Evolutionary conservation across 2,113 vertebrate species (phyloP), one percentile per base, ranked within the genome.

Genomic region (Heptranchias perlo): DNA sequence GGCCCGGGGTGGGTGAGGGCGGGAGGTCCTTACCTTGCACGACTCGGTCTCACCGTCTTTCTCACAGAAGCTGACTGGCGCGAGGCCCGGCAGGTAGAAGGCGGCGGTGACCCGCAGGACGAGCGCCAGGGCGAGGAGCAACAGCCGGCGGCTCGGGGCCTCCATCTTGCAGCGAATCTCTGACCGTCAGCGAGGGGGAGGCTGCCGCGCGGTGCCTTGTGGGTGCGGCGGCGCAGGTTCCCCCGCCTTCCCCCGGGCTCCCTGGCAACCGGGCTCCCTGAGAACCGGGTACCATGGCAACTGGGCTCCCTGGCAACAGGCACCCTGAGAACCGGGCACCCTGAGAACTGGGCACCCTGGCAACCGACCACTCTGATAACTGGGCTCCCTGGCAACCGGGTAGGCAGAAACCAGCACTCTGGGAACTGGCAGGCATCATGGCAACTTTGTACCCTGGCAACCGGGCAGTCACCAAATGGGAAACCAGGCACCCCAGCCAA

Each of bases 41-140:
- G 64, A 28, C 49, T 65, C 65, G n/a, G 54, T 69, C 84, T 62
- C 82, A 0, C 21, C 82, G 4, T 4, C 96, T 13, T 62, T 25
- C 49, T 67, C n/a, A 11, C 96, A 96, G 96, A 96, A 96, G 58
- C 82, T 89, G 44, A 96, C 96, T 21, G 96, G 96, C 11, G 96
- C 96, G 25, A 96, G 49, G 13, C 96, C 96, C 0, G 96, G 96
- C 18, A 96, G 96, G 87, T 96, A 96, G 49, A 96, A 96, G 31
- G 84, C 96, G 10, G 35, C 11, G 52, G 58, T 3, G 13, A 61
- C 23, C 3, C 10, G 67, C 31, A 96, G 69, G n/a, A n/a, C n/a
- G n/a, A n/a, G n/a, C n/a, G n/a, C n/a, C 44, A 73, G 39, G 10
- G 35, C 8, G 47, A 4, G 39, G 31, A 96, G 54, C 2, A 35